Percentiles rank a stretch among this genome's conserved stretches.
Conservation (phyloP, 2,113 vertebrate species). For the Cichladusa arquata region DNA sequence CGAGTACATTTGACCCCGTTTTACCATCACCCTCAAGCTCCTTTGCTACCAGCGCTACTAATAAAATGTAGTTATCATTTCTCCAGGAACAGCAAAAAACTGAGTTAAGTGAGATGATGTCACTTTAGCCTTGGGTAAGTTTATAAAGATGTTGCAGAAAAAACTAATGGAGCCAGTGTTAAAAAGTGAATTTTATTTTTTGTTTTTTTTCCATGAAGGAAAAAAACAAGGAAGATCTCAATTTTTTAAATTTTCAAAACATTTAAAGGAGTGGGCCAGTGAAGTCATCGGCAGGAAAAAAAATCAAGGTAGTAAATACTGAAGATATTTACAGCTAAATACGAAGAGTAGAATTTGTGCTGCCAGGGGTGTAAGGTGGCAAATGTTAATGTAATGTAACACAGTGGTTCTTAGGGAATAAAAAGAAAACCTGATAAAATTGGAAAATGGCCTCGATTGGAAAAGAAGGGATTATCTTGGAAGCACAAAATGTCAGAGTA, state of each 20-base stretch:
- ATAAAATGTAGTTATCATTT: background rate
- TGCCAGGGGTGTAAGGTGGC: accelerated
- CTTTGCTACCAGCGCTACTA: background rate
- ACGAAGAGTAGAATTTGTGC: background rate
- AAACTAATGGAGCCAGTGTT: background rate
- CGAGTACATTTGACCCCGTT: background rate
- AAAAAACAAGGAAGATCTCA: accelerated
- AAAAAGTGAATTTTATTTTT: too few species aligned
- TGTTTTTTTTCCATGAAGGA: background rate
- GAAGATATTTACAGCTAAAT: background rate
- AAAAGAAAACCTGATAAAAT: background rate
- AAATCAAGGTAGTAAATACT: background rate
- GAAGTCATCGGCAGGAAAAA: background rate
- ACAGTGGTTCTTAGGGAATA: background rate
- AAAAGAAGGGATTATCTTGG: background rate
- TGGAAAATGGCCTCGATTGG: background rate
- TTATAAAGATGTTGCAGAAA: background rate
- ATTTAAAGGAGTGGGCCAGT: background rate
- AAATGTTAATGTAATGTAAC: background rate
- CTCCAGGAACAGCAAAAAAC: background rate
- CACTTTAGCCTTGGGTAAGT: background rate
- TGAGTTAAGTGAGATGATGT: background rate
- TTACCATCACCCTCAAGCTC: background rate
- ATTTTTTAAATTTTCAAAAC: background rate
- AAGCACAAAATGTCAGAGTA: background rate